phyloP scores from a whole-genome alignment of 1,140 invertebrate species.

The Linepithema humile region DNA sequence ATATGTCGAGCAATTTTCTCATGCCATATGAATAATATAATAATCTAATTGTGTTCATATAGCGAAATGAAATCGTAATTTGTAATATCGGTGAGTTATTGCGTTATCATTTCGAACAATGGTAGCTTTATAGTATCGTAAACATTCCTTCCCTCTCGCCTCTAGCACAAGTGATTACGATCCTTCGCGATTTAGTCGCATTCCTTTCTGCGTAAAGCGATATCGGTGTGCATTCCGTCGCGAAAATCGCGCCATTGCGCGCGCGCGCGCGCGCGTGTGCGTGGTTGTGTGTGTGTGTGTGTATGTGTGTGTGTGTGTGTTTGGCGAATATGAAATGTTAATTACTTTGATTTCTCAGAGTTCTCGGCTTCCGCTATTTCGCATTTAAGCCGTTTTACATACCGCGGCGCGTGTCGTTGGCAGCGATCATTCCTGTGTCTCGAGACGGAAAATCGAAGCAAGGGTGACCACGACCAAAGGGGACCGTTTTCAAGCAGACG shows the following conservation, averaged over 20 bases:
- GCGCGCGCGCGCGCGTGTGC: too few relatives aligned
- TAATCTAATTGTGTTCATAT: too few relatives aligned
- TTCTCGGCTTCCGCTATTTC: slow-evolving; percentile 60
- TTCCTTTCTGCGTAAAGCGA: neutral
- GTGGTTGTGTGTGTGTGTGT: too few relatives aligned
- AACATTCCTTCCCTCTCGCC: neutral
- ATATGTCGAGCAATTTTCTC: too few relatives aligned
- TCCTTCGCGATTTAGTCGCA: slow-evolving; percentile 19
- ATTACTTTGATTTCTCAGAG: slow-evolving; percentile 59
- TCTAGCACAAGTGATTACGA: slow-evolving; percentile 6
- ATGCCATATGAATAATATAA: too few relatives aligned
- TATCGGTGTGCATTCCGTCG: slow-evolving; percentile 5
- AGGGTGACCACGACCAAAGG: neutral
- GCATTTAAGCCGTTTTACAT: slow-evolving; percentile 48
- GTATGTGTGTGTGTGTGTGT: neutral
- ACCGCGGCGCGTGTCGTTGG: slow-evolving; percentile 30
- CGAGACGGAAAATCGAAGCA: slow-evolving; percentile 19
- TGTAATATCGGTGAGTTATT: too few relatives aligned
- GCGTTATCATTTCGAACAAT: neutral
- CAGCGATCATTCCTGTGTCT: slow-evolving; percentile 29
- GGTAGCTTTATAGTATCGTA: neutral
- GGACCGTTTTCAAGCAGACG: slow-evolving; percentile 8
- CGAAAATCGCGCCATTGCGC: neutral
- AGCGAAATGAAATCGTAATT: too few relatives aligned
- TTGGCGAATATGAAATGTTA: slow-evolving; percentile 58